Conservation (phyloP, 2,797 vertebrate genomes). For the Eupleurogrammus muticus region DNA sequence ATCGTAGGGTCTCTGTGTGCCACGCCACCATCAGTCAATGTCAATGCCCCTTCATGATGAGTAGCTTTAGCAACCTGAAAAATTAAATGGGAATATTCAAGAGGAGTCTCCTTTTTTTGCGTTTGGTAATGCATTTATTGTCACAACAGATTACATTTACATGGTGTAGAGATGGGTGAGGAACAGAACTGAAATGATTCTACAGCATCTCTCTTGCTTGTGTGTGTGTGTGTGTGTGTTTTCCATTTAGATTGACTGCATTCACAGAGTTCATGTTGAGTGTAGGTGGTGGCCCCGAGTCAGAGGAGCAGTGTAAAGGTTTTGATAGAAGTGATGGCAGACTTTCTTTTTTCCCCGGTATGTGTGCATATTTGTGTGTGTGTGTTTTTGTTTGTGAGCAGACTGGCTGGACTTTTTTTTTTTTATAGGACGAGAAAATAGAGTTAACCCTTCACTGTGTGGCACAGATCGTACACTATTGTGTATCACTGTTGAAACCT, state of each 20-base stretch:
- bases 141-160: conserved; percentile 94
- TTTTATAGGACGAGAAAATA: conserved; percentile 24
- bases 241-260: conserved; percentile 53
- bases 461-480: conserved; percentile 23
- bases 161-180: conserved; percentile 86
- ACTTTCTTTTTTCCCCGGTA: conserved; percentile 25
- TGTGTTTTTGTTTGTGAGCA: conserved; percentile 12
- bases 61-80: conserved; percentile 29
- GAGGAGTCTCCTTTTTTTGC: conserved; percentile 47
- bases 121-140: conserved; percentile 91
- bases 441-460: conserved; percentile 37
- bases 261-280: conserved; percentile 69
- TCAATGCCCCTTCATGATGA: conserved; percentile 36
- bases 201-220: conserved; percentile 55
- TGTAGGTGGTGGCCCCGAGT: conserved; percentile 64
- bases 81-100: conserved; percentile 55
- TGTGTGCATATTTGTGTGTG: conserved; percentile 47
- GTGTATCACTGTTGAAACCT: conserved; percentile 30
- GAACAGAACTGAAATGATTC: conserved; percentile 75
- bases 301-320: conserved; percentile 52
- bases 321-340: conserved; percentile 58
- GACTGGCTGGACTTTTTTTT: conserved; percentile 62
- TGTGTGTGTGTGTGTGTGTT: conserved; percentile 20
- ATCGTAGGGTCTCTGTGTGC: conserved; percentile 21
- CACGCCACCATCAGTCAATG: conserved; percentile 27